Base-by-base conservation (phyloP, 2,888 invertebrate genomes). In the Campopleginae sp. region DNA sequence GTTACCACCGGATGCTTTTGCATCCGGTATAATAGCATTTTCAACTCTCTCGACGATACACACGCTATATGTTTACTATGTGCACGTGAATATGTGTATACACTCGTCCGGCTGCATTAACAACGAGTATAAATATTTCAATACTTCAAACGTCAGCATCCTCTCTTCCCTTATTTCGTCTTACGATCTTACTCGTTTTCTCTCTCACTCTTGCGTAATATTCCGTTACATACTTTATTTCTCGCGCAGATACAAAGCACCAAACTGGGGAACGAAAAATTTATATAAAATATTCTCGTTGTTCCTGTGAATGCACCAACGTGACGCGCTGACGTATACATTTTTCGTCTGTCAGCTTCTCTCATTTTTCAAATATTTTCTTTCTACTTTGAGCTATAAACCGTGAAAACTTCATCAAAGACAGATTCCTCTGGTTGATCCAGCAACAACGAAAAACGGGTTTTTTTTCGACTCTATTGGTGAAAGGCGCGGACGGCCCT, bases 81-180 rank as follows among this genome's bases (percentile, higher is more conserved):
- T 54, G 10, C 19, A 19, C 19, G 27, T 58, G 4, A 8, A 8
- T 63, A 75, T n/a, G 12, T 48, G 33, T 42, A 10, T 46, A 70
- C 33, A 65, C 63, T 65, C 77, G 65, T 88, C 86, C 87, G 88
- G 86, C 70, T 89, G 88, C 88, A 90, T 90, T 89, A 90, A 88
- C 86, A 86, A 89, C 82, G 82, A 77, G 87, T 84, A 86, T 89
- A 88, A 90, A 90, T 90, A 89, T 87, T 89, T 88, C 70, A 89
- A 72, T 51, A 17, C 54, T 51, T 68, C 77, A 77, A 77, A 77
- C 66, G 66, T 54, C 51, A 66, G 77, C 23, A 27, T 17, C 17
- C 31, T 27, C 66, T 44, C 48, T n/a, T 54, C 54, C 77, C 54
- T 77, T 77, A 68, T 68, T 77, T 51, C 31, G 14, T 66, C 66